phyloP scores from a whole-genome alignment of 2,113 vertebrate species.

The Balaenoptera acutorostrata region DNA sequence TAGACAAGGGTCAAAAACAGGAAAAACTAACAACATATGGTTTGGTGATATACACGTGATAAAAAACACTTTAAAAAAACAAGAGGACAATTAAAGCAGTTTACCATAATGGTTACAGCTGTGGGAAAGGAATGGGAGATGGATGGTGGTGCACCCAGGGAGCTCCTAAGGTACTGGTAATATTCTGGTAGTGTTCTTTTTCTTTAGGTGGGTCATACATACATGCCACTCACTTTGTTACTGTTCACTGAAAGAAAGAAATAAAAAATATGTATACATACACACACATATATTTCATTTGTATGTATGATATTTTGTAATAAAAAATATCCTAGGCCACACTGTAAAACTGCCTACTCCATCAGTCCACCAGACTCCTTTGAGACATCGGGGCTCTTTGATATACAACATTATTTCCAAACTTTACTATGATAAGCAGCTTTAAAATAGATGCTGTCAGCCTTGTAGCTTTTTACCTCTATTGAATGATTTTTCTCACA shows the following conservation, averaged over 20 bases:
- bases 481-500: background rate
- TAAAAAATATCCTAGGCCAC: background rate
- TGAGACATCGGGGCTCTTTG: background rate
- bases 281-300: background rate
- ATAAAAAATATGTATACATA: background rate
- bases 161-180: background rate
- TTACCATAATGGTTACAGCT: background rate
- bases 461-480: background rate
- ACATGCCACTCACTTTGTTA: background rate
- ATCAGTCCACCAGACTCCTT: background rate
- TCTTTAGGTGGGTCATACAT: background rate
- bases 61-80: background rate
- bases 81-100: background rate
- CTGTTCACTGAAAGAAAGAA: background rate
- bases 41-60: background rate
- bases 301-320: background rate
- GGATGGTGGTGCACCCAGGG: background rate
- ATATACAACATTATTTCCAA: background rate
- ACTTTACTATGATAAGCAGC: background rate
- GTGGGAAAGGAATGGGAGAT: background rate
- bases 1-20: background rate
- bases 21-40: background rate
- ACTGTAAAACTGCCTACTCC: background rate
- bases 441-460: background rate
- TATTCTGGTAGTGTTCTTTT: background rate